Evolutionary conservation across 2,113 vertebrate species (phyloP).

Genomic region (Oostethus manadensis): DNA sequence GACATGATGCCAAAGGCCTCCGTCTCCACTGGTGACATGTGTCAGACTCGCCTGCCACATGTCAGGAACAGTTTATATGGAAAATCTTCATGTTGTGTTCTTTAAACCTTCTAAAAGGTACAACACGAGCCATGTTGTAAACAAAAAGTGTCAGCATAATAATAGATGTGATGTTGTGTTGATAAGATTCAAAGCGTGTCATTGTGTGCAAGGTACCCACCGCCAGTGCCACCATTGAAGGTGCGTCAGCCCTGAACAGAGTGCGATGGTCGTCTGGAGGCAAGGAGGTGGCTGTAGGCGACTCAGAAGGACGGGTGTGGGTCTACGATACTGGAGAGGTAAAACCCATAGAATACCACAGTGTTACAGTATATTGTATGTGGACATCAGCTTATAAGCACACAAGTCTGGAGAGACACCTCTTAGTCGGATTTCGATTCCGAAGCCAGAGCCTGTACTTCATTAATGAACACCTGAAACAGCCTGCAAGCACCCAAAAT

Average conservation of each 20-base stretch:
- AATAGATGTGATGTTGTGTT: no score
- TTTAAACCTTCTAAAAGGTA: slow-evolving; percentile 46
- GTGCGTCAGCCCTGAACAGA: slow-evolving; percentile 89
- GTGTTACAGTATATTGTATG: no score
- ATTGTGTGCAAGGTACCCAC: slow-evolving; percentile 83
- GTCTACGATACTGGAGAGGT: slow-evolving; percentile 98
- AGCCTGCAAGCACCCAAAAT: no score
- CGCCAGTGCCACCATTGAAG: slow-evolving; percentile 90
- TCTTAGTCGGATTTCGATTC: no score
- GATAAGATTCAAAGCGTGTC: no score
- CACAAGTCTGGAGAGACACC: no score
- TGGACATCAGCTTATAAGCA: no score
- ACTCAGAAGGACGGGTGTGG: slow-evolving; percentile 95
- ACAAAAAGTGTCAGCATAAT: slow-evolving; percentile 32
- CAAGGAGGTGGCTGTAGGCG: slow-evolving; percentile 93
- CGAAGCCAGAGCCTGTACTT: no score
- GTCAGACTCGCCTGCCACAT: slow-evolving; percentile 61
- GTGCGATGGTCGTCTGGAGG: slow-evolving; percentile 92
- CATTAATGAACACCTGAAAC: no score
- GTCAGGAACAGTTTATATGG: slow-evolving; percentile 62
- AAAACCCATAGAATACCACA: slow-evolving; percentile 15
- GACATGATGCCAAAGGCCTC: slow-evolving; percentile 55
- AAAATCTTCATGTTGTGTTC: slow-evolving; percentile 42
- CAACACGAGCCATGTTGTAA: slow-evolving; percentile 32
- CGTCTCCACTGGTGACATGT: slow-evolving; percentile 65